Base-by-base conservation (phyloP, 1,140 invertebrate species). In the Ips nitidus region DNA sequence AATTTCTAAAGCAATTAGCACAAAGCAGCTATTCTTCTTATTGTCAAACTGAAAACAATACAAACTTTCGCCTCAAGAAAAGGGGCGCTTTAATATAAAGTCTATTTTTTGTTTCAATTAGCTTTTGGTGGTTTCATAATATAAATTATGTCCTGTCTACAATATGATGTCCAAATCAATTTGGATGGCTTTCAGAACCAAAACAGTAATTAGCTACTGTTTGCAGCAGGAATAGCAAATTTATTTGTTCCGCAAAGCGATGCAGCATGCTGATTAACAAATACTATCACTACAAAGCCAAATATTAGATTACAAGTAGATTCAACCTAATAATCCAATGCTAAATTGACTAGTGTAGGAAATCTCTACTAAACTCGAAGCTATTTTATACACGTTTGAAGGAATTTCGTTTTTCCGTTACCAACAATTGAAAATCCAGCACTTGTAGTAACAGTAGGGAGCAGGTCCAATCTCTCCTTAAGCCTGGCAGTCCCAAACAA, bases 401-500 rank as follows among this genome's bases (percentile, higher is more conserved):
- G 2, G 6, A 6, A 50, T 50, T 8, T 22, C 45, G 45, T 50
- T 2, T 3, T 50, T 6, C 22, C 45, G 45, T 6, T 22, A 3
- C 7, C 7, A 50, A 22, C 45, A 1, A 3, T 50, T 2, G 45
- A 50, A 50, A 50, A 50, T 50, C 45, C 45, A 50, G 45, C 45
- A 50, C 45, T 50, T 50, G 45, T 50, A 8, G 45, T 50, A 50
- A 22, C 1, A 55, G n/a, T n/a, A 47, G 4, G n/a, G 2, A 38
- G 52, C 37, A 5, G 52, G 52, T 55, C 52, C 52, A 55, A 55
- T 55, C 52, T 55, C 36, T 59, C 57, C 57, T 38, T 40, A 41
- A 59, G 57, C 57, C 41, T 42, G 38, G 57, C 57, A 38, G 41
- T 8, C 8, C 57, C 38, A 59, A 59, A n/a, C 57, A 59, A 59